Evolutionary conservation across 1,140 invertebrate species (phyloP), one percentile per base, ranked within the genome.

Genomic region (Platyura marginata): DNA sequence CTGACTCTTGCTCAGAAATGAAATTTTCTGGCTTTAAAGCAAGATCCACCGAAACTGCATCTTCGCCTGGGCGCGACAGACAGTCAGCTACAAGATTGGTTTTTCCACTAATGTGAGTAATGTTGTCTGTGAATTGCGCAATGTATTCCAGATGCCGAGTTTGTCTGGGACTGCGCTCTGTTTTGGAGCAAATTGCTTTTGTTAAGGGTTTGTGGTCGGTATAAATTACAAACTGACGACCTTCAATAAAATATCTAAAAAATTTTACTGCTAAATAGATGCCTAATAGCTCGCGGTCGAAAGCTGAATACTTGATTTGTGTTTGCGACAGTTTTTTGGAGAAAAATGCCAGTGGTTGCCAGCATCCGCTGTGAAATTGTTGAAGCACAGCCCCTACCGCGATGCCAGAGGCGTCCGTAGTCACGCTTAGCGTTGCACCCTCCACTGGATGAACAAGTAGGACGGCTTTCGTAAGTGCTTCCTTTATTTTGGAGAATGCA

Each of bases 141-240:
- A 57, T 52, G 38, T 25, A 55, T 20, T 56, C 48, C 1, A 56
- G 40, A 32, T 63, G 53, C 0, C 51, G 35, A 6, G 49, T 29
- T 41, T 54, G 53, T 21, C 49, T 29, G 21, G 54, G 49, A 10
- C 51, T n/a, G 21, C 36, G 33, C 13, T 47, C 40, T 3, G 19
- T 15, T 6, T 33, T 44, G n/a, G 21, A 38, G 9, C n/a, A 20
- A 43, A 55, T 55, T 0, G 50, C 51, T 36, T 46, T 54, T 13
- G 45, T 57, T 3, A 66, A 47, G 3, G 62, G 62, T 42, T 59
- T 62, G 37, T 66, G 64, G 40, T 67, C 61, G 0, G 61, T 65
- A 35, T 46, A 57, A 3, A 63, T 48, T 3, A 42, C 45, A 20
- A 59, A 54, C 1, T 42, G 21, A 33, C 51, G 34, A 10, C 51